Base-by-base conservation (phyloP, 2,113 vertebrate species). In the Syngnathus floridae region DNA sequence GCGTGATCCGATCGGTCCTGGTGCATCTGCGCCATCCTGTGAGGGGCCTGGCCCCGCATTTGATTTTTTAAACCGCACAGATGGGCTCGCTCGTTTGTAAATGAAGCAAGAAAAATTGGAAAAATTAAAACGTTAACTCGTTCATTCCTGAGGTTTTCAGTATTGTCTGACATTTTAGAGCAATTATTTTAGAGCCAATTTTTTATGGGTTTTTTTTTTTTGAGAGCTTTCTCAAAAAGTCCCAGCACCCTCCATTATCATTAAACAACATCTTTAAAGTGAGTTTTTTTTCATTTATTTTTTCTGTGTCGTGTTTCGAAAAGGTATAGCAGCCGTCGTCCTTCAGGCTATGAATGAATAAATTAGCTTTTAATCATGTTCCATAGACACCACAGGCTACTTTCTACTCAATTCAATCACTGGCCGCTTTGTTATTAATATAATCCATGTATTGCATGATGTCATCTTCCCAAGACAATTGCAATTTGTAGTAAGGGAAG, bases 281-380 rank as follows among this genome's bases (percentile, higher is more conserved):
- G 19, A n/a, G 17, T n/a, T 49, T 51, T 19, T 7, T n/a, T 45
- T 8, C 11, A 16, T 49, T 49, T 13, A 0, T 31, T 31, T 31
- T 31, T 31, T 31, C 26, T 55, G 21, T 14, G 52, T 55, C 12
- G 12, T 55, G 14, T 31, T 55, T 26, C 11, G 1, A 26, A 31
- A 55, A 55, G 1, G 4, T 14, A 31, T 2, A 55, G 11, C 22
- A 55, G 22, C 22, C 22, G 4, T 4, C 14, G 22, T 26, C 11
- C 52, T 55, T 55, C 22, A 13, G 22, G 52, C 52, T 55, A 16
- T 21, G 13, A 55, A 55, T 55, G 52, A 55, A 55, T 55, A 55
- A 55, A 55, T 55, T 55, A 55, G 9, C 52, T 55, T 55, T 55
- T 13, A 55, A 55, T 55, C 52, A 31, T 55, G 22, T 55, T 31